Evolutionary conservation across 2,797 vertebrate genomes (phyloP), one percentile per base, ranked within the genome.

Genomic region (Vespertilio murinus): DNA sequence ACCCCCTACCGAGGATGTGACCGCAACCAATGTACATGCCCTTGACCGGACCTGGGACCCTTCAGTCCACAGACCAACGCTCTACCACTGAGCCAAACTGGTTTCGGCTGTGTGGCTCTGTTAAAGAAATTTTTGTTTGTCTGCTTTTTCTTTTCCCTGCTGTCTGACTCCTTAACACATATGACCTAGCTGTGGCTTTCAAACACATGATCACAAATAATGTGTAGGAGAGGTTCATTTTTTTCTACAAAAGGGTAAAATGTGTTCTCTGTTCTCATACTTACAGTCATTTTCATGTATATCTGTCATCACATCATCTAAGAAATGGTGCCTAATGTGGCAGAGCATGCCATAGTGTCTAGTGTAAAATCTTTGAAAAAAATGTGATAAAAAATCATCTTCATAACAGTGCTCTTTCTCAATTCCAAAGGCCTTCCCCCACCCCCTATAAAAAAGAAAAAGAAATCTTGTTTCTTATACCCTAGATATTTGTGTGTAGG

Each of bases 351-450:
- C 59, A 42, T 25, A 30, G 23, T 71, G 91, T 89, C 54, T 22
- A 35, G 12, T 42, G 9, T 18, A 38, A 88, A 91, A 30, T 45
- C 14, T 85, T 71, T 83, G 33, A 71, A 80, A 75, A 89, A 9
- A 74, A 45, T 4, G 4, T 20, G 16, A 38, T 79, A 69, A 74
- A 89, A 84, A 75, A 17, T 67, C 23, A 83, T 30, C 18, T 52
- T 79, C 9, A 64, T 6, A 12, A 85, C 94, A 35, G 59, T 65
- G 1, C 1, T 65, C 3, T 52, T 14, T 30, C 7, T 2, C 81
- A 6, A 6, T 83, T 95, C 64, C 14, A 70, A 70, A 61, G 20
- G 7, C 18, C 3, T 25, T 6, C 11, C 12, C 25, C 25, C 56
- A 1, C 1, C 45, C 9, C n/a, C n/a, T n/a, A n/a, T n/a, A 56